Base-by-base conservation (phyloP, 2,888 invertebrate genomes). In the Amaurobius ferox region DNA sequence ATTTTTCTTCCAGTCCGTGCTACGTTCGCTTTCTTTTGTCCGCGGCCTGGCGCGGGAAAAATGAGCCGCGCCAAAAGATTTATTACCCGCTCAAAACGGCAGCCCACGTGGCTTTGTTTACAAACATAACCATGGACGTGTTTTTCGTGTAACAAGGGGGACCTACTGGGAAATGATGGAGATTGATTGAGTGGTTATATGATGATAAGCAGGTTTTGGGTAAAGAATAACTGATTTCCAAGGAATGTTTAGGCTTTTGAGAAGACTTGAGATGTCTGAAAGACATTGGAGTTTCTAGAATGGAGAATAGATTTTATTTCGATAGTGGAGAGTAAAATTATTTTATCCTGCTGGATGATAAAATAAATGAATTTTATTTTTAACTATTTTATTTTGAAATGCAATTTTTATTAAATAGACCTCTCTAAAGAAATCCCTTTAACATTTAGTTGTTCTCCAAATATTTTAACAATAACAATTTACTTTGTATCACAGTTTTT, bases 31-130 rank as follows among this genome's bases (percentile, higher is more conserved):
- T 61, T 73, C 68, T 77, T 68, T 77, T 73, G 67, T 67, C 74
- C 67, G 73, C 30, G 73, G 68, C 71, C 44, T 6, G 44, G 13
- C 13, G 13, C 13, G 55, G 66, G 68, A 55, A 62, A 73, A 73
- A 55, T 28, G 55, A 55, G 55, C 66, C 55, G 62, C 81, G 74
- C 81, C 76, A 64, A 66, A 71, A 85, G 83, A 85, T 85, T 85
- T 85, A 85, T 85, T 77, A 85, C 72, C 72, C 73, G 19, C 55
- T 19, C 44, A 16, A 61, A 13, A 29, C 23, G 32, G 55, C 29
- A 44, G 23, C 32, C 83, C 83, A 85, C 83, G 83, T 85, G 83
- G 67, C 72, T 77, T 72, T 85, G 83, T 85, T 85, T 85, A 85
- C 83, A 85, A 85, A 85, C 83, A 30, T 16, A 5, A 23, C 55